Evolutionary conservation across 2,113 vertebrate genomes (phyloP).

Genomic region (Varanus salvator): DNA sequence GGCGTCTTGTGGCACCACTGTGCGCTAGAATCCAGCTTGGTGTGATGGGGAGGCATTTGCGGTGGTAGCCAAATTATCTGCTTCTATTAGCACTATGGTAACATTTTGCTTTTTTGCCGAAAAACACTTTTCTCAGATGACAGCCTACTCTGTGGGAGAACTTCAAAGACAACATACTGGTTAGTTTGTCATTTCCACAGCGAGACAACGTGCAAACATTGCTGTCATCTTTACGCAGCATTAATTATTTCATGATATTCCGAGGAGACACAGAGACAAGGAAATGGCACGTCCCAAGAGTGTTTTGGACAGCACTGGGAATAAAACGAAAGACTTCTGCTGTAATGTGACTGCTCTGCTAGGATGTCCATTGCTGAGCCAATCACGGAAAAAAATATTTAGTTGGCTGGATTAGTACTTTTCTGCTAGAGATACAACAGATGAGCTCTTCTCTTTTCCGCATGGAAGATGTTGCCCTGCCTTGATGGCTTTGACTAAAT

Average conservation of each 20-base stretch:
- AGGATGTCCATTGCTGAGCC: neutral
- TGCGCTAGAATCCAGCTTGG: neutral
- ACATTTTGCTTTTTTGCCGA: slow-evolving; percentile 27
- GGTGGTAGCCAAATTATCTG: neutral
- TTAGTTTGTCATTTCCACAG: slow-evolving; percentile 11
- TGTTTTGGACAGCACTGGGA: neutral
- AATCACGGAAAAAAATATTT: neutral
- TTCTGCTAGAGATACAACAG: too few species aligned
- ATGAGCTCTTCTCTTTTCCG: neutral
- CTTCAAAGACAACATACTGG: neutral
- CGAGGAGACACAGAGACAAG: slow-evolving; percentile 3
- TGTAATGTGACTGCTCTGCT: too few species aligned
- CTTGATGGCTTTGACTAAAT: too few species aligned
- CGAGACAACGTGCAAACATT: neutral
- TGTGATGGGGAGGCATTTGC: neutral
- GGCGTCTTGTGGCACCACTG: too few species aligned
- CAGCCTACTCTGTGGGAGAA: slow-evolving; percentile 3
- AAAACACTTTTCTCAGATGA: neutral
- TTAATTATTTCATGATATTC: neutral
- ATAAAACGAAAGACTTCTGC: neutral
- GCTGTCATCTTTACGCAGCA: neutral
- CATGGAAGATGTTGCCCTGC: neutral
- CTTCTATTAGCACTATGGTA: neutral
- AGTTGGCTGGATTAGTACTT: neutral
- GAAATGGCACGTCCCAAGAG: neutral